phyloP scores from a whole-genome alignment of 2,888 invertebrate genomes.

The Drosophila meridionalis region DNA sequence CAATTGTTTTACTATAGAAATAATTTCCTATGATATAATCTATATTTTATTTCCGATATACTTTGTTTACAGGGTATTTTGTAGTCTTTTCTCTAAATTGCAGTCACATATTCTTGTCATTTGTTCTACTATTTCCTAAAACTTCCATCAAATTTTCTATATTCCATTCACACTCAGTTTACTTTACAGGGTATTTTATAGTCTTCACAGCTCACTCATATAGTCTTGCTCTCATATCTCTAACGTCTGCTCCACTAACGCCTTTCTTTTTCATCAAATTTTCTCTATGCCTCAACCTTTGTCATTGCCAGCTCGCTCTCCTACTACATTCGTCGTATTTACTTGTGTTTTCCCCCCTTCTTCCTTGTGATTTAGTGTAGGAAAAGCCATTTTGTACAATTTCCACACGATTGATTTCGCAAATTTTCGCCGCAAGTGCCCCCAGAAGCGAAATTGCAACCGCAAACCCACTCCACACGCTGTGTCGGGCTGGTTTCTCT shows the following conservation, averaged over 20 bases:
- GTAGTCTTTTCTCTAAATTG: background rate
- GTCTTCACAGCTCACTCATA: conserved; percentile 3
- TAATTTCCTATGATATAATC: background rate
- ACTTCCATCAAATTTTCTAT: background rate
- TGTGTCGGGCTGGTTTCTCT: conserved; percentile 30
- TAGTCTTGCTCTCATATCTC: no score
- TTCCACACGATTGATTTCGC: conserved; percentile 80
- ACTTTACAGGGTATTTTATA: background rate
- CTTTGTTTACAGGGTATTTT: background rate
- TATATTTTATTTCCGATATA: background rate
- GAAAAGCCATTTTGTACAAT: conserved; percentile 79
- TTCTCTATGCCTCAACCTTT: conserved; percentile 39
- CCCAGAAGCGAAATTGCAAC: conserved; percentile 36
- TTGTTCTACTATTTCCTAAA: background rate
- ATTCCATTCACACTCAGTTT: background rate
- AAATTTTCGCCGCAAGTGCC: conserved; percentile 74
- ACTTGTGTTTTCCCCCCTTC: conserved; percentile 16
- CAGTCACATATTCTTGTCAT: background rate
- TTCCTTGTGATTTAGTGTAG: conserved; percentile 63
- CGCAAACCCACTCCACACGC: background rate
- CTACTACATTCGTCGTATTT: conserved; percentile 11
- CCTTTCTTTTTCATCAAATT: conserved; percentile 38
- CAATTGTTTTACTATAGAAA: no score
- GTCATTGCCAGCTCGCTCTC: conserved; percentile 47
- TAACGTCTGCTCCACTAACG: background rate